Evolutionary conservation across 2,113 vertebrate genomes (phyloP).

Genomic region (Camelus dromedarius): DNA sequence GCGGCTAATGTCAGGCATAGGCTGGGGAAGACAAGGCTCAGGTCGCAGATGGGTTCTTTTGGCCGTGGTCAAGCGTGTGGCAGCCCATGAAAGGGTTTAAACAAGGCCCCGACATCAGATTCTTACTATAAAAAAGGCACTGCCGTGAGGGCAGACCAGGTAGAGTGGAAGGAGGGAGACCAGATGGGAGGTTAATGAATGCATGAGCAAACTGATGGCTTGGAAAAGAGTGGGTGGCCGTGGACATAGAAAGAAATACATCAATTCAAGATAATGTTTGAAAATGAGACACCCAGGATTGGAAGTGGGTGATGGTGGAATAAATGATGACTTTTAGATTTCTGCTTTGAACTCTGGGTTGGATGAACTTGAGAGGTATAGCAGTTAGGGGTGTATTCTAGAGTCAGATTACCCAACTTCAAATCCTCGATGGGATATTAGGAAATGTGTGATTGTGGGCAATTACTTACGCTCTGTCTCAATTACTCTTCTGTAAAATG

Average conservation of each 20-base stretch:
- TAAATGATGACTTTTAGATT: neutral
- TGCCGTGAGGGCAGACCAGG: neutral
- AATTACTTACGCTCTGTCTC: neutral
- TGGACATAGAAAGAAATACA: neutral
- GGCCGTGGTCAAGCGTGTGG: neutral
- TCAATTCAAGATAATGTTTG: neutral
- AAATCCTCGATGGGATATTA: neutral
- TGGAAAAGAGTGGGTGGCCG: neutral
- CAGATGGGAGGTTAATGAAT: neutral
- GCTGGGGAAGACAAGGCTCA: neutral
- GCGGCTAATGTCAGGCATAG: neutral
- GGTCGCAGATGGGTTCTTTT: neutral
- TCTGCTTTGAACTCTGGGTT: neutral
- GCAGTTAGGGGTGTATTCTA: neutral
- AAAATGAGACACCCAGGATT: neutral
- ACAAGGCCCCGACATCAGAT: neutral
- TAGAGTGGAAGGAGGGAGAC: neutral
- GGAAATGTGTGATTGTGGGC: neutral
- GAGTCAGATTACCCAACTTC: neutral
- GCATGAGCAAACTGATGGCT: neutral
- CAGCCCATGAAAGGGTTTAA: neutral
- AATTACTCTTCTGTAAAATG: neutral
- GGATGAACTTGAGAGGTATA: neutral
- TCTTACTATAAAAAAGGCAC: neutral
- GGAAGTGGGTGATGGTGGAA: neutral